Conservation (phyloP, 1,140 invertebrate genomes). For the Zaprionus davidi region DNA sequence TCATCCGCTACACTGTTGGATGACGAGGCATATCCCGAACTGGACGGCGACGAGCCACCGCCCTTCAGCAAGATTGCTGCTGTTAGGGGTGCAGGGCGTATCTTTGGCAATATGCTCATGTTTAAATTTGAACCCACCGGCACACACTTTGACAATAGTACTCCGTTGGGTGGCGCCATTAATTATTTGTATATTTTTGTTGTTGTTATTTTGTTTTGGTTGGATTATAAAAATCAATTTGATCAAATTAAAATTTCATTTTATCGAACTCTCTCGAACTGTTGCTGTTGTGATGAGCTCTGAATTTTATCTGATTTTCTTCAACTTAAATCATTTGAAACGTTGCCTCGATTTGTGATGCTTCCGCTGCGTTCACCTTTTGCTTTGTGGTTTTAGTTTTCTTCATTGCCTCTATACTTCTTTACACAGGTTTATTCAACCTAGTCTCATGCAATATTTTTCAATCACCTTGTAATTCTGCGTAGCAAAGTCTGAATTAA, state of each 20-base stretch:
- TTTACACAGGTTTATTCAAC: constrained; percentile 44
- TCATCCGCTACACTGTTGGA: constrained; percentile 55
- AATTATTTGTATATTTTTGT: constrained; percentile 23
- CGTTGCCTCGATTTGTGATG: constrained; percentile 43
- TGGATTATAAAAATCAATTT: constrained; percentile 32
- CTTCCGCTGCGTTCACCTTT: constrained; percentile 54
- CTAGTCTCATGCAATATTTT: constrained; percentile 67
- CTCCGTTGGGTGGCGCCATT: constrained; percentile 60
- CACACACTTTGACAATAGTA: constrained; percentile 85
- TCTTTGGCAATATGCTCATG: constrained; percentile 84
- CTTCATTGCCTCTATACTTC: constrained; percentile 63
- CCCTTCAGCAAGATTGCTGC: constrained; percentile 77
- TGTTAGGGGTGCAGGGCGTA: constrained; percentile 85
- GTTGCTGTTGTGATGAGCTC: constrained; percentile 36
- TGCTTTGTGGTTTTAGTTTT: constrained; percentile 57
- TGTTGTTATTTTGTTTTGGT: constrained; percentile 29
- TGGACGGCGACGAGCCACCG: constrained; percentile 78
- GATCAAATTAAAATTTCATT: constrained; percentile 65
- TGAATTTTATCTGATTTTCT: constrained; percentile 63
- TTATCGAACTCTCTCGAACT: constrained; percentile 25
- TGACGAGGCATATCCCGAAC: constrained; percentile 61
- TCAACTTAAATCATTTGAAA: constrained; percentile 42
- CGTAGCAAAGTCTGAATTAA: constrained; percentile 85
- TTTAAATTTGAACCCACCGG: constrained; percentile 73
- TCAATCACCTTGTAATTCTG: constrained; percentile 61